Evolutionary conservation across 2,888 invertebrate species (phyloP), one percentile per base, ranked within the genome.

Genomic region (Eristalis intricaria): DNA sequence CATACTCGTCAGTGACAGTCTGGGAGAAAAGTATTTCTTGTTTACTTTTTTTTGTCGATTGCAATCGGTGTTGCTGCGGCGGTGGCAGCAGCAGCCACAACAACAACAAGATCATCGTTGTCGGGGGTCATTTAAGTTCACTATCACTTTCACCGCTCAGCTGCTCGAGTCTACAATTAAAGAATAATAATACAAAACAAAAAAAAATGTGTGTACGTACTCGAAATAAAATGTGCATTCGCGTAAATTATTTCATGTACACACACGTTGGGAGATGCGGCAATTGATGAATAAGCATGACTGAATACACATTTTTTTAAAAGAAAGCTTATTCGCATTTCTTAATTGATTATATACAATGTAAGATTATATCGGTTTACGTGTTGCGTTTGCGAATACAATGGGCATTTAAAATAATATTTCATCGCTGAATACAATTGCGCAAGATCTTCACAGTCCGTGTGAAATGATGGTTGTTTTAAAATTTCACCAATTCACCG

Each of bases 71-170:
- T 23, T 43, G 50, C 61, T 26, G 64, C 32, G 29, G 56, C 64
- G 64, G 50, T 26, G 63, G 50, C 78, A 80, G 63, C 56, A 61
- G 35, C 60, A 50, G 63, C 15, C 0, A 7, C 43, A 43, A 19
- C 50, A 50, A 50, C 50, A 50, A 50, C 75, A 69, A 50, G 79
- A 84, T 70, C 79, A 84, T 66, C 50, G 61, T 76, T 68, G 76
- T 81, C 69, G 80, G 89, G 89, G 92, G 92, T 92, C 92, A 92
- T 89, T 90, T 78, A 90, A 91, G 92, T 92, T 92, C 92, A 92
- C 91, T 92, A 91, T 92, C 92, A 91, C 92, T 92, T 92, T 92
- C 92, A 92, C 92, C 91, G 61, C 43, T 58, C 43, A 74, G 60
- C 69, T 69, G 75, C 66, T 83, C 73, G 23, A 84, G 74, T 65